Evolutionary conservation across 2,113 vertebrate species (phyloP).

Genomic region (Myxocyprinus asiaticus): DNA sequence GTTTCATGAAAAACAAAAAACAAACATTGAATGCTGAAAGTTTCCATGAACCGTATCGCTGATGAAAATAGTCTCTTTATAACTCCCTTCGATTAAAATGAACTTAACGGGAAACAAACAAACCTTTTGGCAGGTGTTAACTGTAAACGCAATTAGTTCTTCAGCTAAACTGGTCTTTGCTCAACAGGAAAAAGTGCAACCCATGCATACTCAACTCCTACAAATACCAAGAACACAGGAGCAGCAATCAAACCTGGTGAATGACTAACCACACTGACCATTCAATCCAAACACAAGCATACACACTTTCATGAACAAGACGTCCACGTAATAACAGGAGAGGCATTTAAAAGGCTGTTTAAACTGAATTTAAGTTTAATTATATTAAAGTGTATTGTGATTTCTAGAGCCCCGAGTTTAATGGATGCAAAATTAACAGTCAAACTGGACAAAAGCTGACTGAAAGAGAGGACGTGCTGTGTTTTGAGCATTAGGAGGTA

Average conservation of each 20-base stretch:
- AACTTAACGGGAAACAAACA: no score
- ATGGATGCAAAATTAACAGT: no score
- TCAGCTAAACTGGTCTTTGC: not conserved
- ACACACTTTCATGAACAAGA: not conserved
- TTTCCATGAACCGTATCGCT: no score
- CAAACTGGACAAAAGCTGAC: not conserved
- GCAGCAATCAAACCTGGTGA: not conserved
- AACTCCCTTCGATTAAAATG: no score
- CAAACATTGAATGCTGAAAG: no score
- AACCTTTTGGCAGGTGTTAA: no score
- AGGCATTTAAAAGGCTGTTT: conserved; percentile 6
- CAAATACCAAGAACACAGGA: conserved; percentile 35
- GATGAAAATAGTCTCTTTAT: no score
- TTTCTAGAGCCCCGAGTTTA: no score
- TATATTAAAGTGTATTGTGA: no score
- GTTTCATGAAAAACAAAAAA: no score
- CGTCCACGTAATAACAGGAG: conserved; percentile 46
- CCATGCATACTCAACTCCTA: not conserved
- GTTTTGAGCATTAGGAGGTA: not conserved
- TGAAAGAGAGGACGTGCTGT: not conserved
- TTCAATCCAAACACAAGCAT: not conserved
- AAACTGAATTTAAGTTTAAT: no score
- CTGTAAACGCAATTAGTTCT: not conserved
- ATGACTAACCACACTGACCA: conserved; percentile 33
- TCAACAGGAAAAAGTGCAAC: not conserved